Evolutionary conservation across 1,140 invertebrate species (phyloP), one percentile per base, ranked within the genome.

Genomic region (Rhynchophorus ferrugineus): DNA sequence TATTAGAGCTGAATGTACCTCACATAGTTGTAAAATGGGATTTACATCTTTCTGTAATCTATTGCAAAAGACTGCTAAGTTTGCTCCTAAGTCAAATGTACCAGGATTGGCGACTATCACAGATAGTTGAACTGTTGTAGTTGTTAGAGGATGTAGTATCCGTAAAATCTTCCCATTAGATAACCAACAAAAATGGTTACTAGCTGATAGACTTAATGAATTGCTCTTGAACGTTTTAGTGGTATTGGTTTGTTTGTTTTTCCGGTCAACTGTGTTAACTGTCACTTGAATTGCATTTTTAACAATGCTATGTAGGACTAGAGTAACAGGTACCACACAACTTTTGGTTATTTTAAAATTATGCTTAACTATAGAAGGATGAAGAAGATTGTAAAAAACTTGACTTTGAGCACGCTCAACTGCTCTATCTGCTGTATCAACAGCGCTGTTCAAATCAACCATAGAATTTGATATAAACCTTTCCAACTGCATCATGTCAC

Each of bases 261-360:
- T 67, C 33, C 53, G 49, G 29, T 59, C 60, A 35, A 59, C 37
- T 11, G 66, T 69, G 50, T 67, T 64, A 13, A 70, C 45, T n/a
- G 58, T 65, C 14, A 70, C 60, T 44, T 47, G 24, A 45, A 68
- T 39, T 7, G 43, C 47, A 41, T 61, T 39, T 11, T 60, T 59
- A 22, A 61, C 51, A 41, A 60, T 47, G 39, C 61, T 70, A 55
- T 70, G 68, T 37, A 79, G 63, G 46, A 77, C 71, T 29, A 78
- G 66, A 42, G 68, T 70, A 3, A 79, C 69, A 20, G 75, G 77
- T 44, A 79, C 68, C 24, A 76, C 58, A 63, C 77, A 79, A 19
- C 77, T 54, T 60, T 70, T 74, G 24, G 58, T 69, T 39, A 65
- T 57, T 39, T 67, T 65, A 56, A 79, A 79, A 61, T 78, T 65